A percentile compares a stretch with the other conserved stretches of the same genome.
These are phyloP conservation scores for Panulirus ornatus DNA, from an alignment of 1,140 invertebrate species.

Conservation along the genomic window DNA sequence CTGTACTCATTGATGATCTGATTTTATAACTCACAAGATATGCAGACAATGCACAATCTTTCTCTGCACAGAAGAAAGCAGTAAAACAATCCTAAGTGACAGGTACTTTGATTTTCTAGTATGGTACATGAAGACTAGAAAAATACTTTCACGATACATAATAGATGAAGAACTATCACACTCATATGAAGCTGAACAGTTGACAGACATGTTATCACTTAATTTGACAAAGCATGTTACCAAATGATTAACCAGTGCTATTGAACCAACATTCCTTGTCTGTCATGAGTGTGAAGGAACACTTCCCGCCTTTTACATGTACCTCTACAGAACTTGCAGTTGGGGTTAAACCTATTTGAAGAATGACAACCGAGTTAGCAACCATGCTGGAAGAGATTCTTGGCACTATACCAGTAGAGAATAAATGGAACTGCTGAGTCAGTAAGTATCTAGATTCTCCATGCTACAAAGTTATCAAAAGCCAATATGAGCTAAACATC, in stretches of 20 bases:
- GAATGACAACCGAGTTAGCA: background rate
- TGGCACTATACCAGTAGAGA: background rate
- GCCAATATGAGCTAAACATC: constrained; percentile 9
- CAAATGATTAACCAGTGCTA: background rate
- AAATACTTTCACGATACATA: background rate
- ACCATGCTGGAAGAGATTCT: background rate
- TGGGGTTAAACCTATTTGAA: background rate
- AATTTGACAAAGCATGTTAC: no score
- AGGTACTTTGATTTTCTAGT: background rate
- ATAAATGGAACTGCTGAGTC: background rate
- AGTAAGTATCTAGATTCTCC: background rate
- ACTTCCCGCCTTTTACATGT: background rate
- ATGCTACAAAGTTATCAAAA: background rate
- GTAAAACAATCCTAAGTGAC: no score
- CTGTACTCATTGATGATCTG: no score
- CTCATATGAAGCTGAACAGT: background rate
- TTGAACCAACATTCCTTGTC: background rate
- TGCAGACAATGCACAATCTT: no score
- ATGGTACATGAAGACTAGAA: background rate
- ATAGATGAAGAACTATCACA: background rate
- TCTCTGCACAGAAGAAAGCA: no score
- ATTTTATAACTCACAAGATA: no score
- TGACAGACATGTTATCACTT: no score
- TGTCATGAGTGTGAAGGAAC: background rate
- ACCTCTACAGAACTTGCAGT: background rate